Evolutionary conservation across 2,797 vertebrate genomes (phyloP), one percentile per base, ranked within the genome.

Genomic region (Arrhamphus sclerolepis): DNA sequence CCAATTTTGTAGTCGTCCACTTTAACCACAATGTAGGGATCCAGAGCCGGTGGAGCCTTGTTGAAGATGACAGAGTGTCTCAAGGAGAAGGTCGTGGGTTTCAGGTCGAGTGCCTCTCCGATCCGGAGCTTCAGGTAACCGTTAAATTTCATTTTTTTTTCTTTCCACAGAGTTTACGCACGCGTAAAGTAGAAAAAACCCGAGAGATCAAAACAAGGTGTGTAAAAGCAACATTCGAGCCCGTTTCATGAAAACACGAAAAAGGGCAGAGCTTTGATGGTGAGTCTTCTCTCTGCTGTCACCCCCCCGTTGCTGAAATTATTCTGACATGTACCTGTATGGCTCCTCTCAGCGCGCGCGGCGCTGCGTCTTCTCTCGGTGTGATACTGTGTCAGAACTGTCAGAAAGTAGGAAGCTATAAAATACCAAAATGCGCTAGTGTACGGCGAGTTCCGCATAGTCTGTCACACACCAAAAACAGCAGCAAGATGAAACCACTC

Each of bases 11-110:
- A 88, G 78, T 98, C 95, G 87, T 98, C 97, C 89, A 99, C 97
- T 74, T 96, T 98, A 75, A 99, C 89, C 7, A 97, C 92, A 26
- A 99, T 93, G 87, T 99, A 99, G 1, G 97, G 97, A 77, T 98
- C 96, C 89, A 99, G 72, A 1, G 88, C 73, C 40, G 92, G 88
- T 31, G 90, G 58, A 10, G 91, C 89, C 78, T 98, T 98, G 80
- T 93, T 94, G 89, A 97, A 97, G 18, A 98, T 93, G 65, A 89
- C 83, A 0, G 95, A 91, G 86, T 98, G 96, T 4, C 97, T 93
- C 52, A 94, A 88, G 24, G 97, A 96, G 88, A 93, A 94, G 63
- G 91, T 94, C 14, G 97, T 98, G 56, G 96, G 96, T 78, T 97
- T 96, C 67, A 99, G 89, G 53, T 93, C 94, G 90, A 98, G 90